phyloP scores from a whole-genome alignment of 2,888 invertebrate genomes.

The Pelosia muscerda region DNA sequence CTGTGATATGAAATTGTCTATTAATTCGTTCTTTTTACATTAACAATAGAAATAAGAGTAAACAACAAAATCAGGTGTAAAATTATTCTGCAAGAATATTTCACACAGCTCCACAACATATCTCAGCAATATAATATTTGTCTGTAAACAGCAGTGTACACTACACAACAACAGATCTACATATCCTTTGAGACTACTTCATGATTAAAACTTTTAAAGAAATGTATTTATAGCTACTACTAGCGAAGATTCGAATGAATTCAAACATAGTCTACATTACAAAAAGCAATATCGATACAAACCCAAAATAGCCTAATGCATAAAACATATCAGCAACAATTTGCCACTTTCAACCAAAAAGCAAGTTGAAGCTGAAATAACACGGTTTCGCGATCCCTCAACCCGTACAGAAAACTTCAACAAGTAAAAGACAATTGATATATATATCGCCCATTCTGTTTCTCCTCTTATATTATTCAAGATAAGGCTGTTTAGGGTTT shows the following conservation, averaged over 20 bases:
- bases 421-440: conserved; percentile 55
- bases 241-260: conserved; percentile 3
- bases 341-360: conserved; percentile 28
- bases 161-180: background rate
- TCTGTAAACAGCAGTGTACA: background rate
- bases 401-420: conserved; percentile 30
- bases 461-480: conserved; percentile 28
- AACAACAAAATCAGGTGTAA: background rate
- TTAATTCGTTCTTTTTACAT: too few relatives aligned
- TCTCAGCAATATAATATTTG: background rate
- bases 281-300: conserved; percentile 12
- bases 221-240: background rate
- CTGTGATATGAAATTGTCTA: too few relatives aligned
- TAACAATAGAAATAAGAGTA: background rate
- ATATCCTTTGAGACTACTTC: background rate
- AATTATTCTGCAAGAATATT: background rate
- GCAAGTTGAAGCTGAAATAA: conserved; percentile 34
- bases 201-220: conserved; percentile 1
- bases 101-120: background rate
- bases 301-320: conserved; percentile 18
- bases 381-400: conserved; percentile 46
- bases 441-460: conserved; percentile 56
- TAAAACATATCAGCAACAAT: conserved; percentile 39
- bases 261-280: conserved; percentile 8
- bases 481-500: conserved; percentile 21